Percentiles rank a stretch among this genome's conserved stretches.
Evolutionary conservation across 1,140 invertebrate species (phyloP).

Genomic region (Chionoecetes opilio): DNA sequence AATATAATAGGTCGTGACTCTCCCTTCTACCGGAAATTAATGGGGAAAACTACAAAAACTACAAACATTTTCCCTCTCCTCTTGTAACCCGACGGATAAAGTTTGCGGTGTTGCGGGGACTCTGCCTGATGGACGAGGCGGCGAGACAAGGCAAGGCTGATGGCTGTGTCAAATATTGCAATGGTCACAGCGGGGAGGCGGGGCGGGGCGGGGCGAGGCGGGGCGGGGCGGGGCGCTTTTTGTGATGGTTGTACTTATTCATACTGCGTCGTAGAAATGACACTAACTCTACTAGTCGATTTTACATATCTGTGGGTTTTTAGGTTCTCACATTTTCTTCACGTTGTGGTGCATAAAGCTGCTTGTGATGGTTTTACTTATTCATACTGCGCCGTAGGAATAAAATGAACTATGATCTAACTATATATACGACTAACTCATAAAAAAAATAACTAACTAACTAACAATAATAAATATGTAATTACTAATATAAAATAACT

Average conservation of each 20-base stretch:
- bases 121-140: neutral
- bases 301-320: too few relatives aligned
- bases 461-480: too few relatives aligned
- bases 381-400: too few relatives aligned
- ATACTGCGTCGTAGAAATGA: too few relatives aligned
- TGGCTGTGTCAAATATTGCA: neutral
- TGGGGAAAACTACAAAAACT: constrained; percentile 4
- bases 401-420: too few relatives aligned
- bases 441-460: too few relatives aligned
- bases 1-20: neutral
- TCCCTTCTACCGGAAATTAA: neutral
- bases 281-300: too few relatives aligned
- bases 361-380: neutral
- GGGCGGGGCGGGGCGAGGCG: too few relatives aligned
- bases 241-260: neutral
- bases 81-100: neutral
- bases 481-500: too few relatives aligned
- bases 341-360: too few relatives aligned
- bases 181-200: neutral
- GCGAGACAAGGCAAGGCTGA: neutral
- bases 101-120: neutral
- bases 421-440: too few relatives aligned
- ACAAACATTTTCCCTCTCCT: neutral
- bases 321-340: too few relatives aligned
- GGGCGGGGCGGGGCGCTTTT: neutral